Evolutionary conservation across 2,113 vertebrate species (phyloP).

Genomic region (Shinisaurus crocodilurus): DNA sequence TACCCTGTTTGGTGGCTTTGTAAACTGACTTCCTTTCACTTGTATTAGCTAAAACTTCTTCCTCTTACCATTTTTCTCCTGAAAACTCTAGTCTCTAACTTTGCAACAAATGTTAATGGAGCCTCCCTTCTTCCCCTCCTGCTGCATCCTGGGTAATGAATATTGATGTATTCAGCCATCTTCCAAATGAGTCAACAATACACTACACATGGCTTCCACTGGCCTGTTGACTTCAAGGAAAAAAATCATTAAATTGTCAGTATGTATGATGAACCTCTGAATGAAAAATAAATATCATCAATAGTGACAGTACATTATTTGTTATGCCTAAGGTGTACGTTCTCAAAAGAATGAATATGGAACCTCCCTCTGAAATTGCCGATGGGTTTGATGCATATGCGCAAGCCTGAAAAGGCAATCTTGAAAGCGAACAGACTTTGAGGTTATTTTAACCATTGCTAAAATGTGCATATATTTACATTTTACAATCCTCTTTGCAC

Average conservation of each 20-base stretch:
- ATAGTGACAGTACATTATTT: constrained; percentile 55
- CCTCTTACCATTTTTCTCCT: constrained; percentile 27
- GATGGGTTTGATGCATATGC: constrained; percentile 45
- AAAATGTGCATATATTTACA: constrained; percentile 8
- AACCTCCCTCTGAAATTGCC: constrained; percentile 54
- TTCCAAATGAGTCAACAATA: constrained; percentile 59
- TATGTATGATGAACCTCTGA: constrained; percentile 59
- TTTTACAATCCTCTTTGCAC: constrained; percentile 21
- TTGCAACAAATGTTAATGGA: constrained; percentile 3
- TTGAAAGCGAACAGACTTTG: constrained; percentile 37
- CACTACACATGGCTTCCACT: constrained; percentile 39
- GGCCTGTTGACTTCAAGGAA: constrained; percentile 23
- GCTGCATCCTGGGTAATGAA: constrained; percentile 47
- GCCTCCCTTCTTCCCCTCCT: constrained; percentile 8
- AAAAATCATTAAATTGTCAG: constrained; percentile 70
- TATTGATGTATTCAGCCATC: constrained; percentile 34
- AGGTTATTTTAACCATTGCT: constrained; percentile 1
- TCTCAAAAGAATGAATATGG: constrained; percentile 54
- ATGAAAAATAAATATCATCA: constrained; percentile 69
- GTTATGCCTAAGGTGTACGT: constrained; percentile 47
- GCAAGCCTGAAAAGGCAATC: constrained; percentile 40
- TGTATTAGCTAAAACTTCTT: constrained; percentile 17
- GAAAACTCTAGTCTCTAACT: neutral
- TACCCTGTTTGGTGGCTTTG: neutral
- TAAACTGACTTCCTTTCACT: neutral